phyloP scores from a whole-genome alignment of 2,797 vertebrate genomes.

The Fistularia commersonii region DNA sequence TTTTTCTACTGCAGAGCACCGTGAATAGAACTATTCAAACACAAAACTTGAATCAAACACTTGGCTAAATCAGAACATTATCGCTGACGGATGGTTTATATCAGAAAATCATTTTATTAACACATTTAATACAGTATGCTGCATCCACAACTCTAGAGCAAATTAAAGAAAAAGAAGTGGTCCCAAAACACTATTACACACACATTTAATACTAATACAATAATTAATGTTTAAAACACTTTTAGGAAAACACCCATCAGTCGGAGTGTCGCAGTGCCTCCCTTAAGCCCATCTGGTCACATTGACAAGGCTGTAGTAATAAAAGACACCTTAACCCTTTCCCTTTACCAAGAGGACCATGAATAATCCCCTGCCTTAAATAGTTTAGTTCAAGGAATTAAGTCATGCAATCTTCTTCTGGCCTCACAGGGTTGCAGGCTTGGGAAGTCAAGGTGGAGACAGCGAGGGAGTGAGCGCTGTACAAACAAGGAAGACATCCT shows the following conservation, averaged over 20 bases:
- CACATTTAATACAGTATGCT: slow-evolving; percentile 56
- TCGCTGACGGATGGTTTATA: background rate
- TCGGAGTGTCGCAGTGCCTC: slow-evolving; percentile 3
- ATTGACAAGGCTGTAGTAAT: slow-evolving; percentile 44
- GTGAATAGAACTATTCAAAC: too few species aligned
- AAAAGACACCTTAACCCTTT: slow-evolving; percentile 55
- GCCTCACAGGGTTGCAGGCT: slow-evolving; percentile 44
- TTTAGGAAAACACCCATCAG: background rate
- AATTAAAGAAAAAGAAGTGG: slow-evolving; percentile 1
- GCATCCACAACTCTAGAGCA: slow-evolving; percentile 7
- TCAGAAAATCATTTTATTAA: slow-evolving; percentile 55
- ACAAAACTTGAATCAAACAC: too few species aligned
- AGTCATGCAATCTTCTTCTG: slow-evolving; percentile 70
- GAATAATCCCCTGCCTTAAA: slow-evolving; percentile 71
- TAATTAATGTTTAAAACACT: background rate
- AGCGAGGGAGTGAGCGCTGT: slow-evolving; percentile 5
- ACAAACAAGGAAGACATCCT: slow-evolving; percentile 3
- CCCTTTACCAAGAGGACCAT: slow-evolving; percentile 39
- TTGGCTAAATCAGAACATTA: too few species aligned
- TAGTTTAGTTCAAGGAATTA: slow-evolving; percentile 75
- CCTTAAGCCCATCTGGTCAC: slow-evolving; percentile 38
- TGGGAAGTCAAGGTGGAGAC: slow-evolving; percentile 53
- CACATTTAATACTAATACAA: too few species aligned
- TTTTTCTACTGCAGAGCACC: too few species aligned
- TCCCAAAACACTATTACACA: too few species aligned